Evolutionary conservation across 2,797 vertebrate species (phyloP).

Genomic region (Pterois miles): DNA sequence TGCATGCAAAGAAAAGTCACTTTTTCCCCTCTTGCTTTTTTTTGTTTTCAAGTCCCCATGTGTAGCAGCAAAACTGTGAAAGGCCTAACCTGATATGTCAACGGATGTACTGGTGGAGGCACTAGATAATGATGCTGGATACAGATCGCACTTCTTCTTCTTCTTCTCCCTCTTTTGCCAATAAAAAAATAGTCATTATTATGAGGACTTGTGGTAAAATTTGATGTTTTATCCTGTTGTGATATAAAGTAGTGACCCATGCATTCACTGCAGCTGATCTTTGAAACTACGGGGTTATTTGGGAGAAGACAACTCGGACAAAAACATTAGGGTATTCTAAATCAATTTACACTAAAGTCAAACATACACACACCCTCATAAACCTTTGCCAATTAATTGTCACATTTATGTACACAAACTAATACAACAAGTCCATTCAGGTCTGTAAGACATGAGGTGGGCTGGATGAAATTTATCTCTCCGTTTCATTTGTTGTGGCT

Average conservation of each 20-base stretch:
- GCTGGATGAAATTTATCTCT: constrained; percentile 45
- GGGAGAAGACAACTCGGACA: constrained; percentile 44
- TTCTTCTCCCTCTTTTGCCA: constrained; percentile 56
- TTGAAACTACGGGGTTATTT: constrained; percentile 12
- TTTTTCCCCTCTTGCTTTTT: constrained; percentile 17
- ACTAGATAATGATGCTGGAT: constrained; percentile 77
- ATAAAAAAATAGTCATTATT: constrained; percentile 50
- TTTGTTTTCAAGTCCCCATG: constrained; percentile 43
- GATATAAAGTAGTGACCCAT: constrained; percentile 13
- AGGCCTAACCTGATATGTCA: constrained; percentile 85
- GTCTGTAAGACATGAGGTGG: constrained; percentile 58
- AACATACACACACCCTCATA: constrained; percentile 69
- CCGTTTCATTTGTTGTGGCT: constrained; percentile 49
- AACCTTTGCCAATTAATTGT: constrained; percentile 70
- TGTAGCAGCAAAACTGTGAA: constrained; percentile 85
- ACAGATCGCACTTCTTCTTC: constrained; percentile 55
- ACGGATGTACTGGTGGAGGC: constrained; percentile 82
- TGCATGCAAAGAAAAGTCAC: constrained; percentile 85
- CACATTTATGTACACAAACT: constrained; percentile 77
- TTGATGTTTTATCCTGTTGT: constrained; percentile 11
- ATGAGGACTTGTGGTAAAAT: constrained; percentile 32
- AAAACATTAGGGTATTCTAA: constrained; percentile 53
- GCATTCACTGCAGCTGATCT: constrained; percentile 41
- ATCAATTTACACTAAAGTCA: constrained; percentile 57
- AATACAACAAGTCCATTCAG: constrained; percentile 59